Conservation (phyloP, 1,140 invertebrate species). For the Drosophila bifasciata region DNA sequence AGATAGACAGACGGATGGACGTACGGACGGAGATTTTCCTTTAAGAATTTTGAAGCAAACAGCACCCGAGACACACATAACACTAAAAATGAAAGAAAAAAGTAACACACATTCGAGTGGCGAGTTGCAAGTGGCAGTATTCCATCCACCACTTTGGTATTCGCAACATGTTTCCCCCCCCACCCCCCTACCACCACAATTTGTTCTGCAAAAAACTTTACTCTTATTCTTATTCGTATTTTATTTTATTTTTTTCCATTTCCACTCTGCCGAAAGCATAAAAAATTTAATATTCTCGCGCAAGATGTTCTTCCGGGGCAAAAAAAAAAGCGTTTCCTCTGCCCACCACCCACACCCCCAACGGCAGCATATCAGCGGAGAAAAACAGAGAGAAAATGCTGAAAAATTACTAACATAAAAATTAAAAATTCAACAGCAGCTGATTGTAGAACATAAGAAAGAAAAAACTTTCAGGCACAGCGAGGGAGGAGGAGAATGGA, state of each 20-base stretch:
- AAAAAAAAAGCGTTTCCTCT: slow-evolving; percentile 39
- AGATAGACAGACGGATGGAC: too few relatives aligned
- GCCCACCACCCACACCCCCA: not conserved
- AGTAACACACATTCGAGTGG: slow-evolving; percentile 32
- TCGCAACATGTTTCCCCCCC: slow-evolving; percentile 46
- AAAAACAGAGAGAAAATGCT: slow-evolving; percentile 51
- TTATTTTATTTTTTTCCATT: slow-evolving; percentile 4
- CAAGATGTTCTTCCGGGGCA: slow-evolving; percentile 67
- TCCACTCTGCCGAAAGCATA: slow-evolving; percentile 56
- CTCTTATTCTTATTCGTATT: slow-evolving; percentile 54
- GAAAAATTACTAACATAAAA: slow-evolving; percentile 82
- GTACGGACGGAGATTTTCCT: not conserved
- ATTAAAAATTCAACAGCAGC: slow-evolving; percentile 82
- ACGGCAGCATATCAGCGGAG: slow-evolving; percentile 9
- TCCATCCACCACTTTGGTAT: slow-evolving; percentile 28
- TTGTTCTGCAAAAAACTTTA: slow-evolving; percentile 27
- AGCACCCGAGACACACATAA: slow-evolving; percentile 37
- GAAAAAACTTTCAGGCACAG: slow-evolving; percentile 53
- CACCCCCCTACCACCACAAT: not conserved
- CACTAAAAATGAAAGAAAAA: slow-evolving; percentile 35
- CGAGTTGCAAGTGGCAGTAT: too few relatives aligned
- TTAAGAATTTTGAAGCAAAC: not conserved
- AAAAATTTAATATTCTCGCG: slow-evolving; percentile 78
- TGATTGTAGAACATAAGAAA: slow-evolving; percentile 57
- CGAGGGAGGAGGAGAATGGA: slow-evolving; percentile 38